Evolutionary conservation across 2,888 invertebrate species (phyloP).

Genomic region (Aphrophora alni): DNA sequence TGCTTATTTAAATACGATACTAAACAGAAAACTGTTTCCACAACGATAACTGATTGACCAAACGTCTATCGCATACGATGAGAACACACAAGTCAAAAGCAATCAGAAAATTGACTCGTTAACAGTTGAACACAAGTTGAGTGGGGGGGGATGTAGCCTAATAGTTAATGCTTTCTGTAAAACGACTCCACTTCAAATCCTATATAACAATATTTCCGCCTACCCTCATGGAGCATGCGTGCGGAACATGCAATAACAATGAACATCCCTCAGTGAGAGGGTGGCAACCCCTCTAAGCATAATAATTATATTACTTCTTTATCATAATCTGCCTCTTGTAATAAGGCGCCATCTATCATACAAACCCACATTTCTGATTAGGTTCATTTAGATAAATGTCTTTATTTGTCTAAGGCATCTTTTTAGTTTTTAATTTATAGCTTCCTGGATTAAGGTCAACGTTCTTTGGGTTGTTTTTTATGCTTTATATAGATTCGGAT

Average conservation of each 20-base stretch:
- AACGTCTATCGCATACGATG: too few species aligned
- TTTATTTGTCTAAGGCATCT: background rate
- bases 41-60: too few species aligned
- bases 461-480: too few species aligned
- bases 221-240: background rate
- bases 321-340: background rate
- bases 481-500: too few species aligned
- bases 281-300: background rate
- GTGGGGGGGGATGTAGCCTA: too few species aligned
- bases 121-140: background rate
- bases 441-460: background rate
- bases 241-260: too few species aligned
- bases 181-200: conserved; percentile 9
- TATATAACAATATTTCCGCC: conserved; percentile 6
- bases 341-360: background rate
- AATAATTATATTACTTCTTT: background rate
- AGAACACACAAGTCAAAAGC: conserved; percentile 2
- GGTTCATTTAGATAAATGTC: background rate
- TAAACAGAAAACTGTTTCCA: too few species aligned
- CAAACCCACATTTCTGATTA: background rate
- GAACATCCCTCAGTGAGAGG: background rate
- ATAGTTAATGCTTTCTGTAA: background rate
- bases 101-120: conserved; percentile 6
- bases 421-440: background rate
- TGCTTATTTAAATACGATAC: too few species aligned